Evolutionary conservation across 2,113 vertebrate genomes (phyloP).

Genomic region (Mirounga angustirostris): DNA sequence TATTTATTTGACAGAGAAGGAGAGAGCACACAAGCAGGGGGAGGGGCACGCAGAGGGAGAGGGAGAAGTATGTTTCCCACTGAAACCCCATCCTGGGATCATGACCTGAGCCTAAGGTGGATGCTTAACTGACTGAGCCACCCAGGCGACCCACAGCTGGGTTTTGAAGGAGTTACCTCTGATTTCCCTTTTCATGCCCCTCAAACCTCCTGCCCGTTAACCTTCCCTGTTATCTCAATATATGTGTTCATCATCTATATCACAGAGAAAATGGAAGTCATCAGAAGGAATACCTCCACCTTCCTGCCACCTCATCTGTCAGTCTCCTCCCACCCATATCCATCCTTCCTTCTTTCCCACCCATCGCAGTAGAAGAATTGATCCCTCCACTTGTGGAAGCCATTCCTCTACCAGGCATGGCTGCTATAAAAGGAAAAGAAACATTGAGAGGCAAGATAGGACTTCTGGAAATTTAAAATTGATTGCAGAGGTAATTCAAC

Average conservation of each 20-base stretch:
- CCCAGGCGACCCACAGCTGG: too few relatives aligned
- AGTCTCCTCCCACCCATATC: not conserved
- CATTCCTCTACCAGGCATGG: not conserved
- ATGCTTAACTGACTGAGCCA: too few relatives aligned
- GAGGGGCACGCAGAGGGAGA: too few relatives aligned
- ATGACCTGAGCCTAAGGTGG: too few relatives aligned
- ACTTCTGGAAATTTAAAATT: conserved; percentile 20
- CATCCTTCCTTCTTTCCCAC: not conserved
- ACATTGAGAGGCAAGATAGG: not conserved
- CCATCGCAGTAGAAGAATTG: not conserved
- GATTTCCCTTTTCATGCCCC: not conserved
- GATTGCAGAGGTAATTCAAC: not conserved
- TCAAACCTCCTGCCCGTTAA: not conserved
- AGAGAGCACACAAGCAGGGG: too few relatives aligned
- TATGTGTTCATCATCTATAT: not conserved
- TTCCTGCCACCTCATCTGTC: not conserved
- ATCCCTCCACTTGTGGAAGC: not conserved
- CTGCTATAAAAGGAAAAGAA: conserved; percentile 23
- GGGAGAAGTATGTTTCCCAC: too few relatives aligned
- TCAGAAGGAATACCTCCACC: not conserved
- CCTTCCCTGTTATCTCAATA: not conserved
- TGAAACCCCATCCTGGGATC: too few relatives aligned
- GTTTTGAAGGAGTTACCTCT: not conserved
- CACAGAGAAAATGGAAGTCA: conserved; percentile 33
- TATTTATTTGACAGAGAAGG: too few relatives aligned